A percentile compares a stretch with the other conserved stretches of the same genome.
Conservation (phyloP, 1,140 invertebrate species). For the Pseudomyrmex flavicornis region DNA sequence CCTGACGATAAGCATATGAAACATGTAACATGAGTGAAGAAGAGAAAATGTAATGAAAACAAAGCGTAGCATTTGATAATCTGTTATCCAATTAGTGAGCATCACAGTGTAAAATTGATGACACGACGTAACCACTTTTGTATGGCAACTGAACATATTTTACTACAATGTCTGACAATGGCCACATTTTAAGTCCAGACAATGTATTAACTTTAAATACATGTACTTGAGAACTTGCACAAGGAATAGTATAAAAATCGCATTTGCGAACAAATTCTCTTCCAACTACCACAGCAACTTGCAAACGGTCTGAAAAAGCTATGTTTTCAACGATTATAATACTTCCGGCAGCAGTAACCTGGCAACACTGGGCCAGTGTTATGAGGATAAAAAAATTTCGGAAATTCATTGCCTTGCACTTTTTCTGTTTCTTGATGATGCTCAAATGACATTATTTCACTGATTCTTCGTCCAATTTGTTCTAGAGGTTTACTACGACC, state of each 20-base stretch:
- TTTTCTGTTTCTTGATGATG: neutral
- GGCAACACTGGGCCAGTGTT: neutral
- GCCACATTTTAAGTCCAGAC: constrained; percentile 4
- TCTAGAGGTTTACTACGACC: constrained; percentile 8
- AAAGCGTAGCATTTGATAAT: neutral
- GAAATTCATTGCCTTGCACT: neutral
- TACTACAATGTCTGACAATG: neutral
- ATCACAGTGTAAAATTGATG: constrained; percentile 24
- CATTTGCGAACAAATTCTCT: constrained; percentile 11
- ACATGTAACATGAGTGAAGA: neutral
- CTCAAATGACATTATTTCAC: constrained; percentile 9
- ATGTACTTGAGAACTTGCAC: neutral
- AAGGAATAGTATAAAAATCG: constrained; percentile 22
- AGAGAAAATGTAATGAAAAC: too few species aligned
- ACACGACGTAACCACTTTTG: constrained; percentile 5
- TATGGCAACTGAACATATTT: constrained; percentile 19
- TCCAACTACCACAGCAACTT: neutral
- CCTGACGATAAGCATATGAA: neutral
- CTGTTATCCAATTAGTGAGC: neutral
- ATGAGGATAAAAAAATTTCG: constrained; percentile 1
- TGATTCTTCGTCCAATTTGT: constrained; percentile 15
- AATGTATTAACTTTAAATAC: constrained; percentile 18
- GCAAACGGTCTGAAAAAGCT: constrained; percentile 10
- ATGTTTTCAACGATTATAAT: constrained; percentile 5
- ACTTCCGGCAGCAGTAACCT: neutral